phyloP scores from a whole-genome alignment of 2,797 vertebrate species.

The Siniperca undulata region DNA sequence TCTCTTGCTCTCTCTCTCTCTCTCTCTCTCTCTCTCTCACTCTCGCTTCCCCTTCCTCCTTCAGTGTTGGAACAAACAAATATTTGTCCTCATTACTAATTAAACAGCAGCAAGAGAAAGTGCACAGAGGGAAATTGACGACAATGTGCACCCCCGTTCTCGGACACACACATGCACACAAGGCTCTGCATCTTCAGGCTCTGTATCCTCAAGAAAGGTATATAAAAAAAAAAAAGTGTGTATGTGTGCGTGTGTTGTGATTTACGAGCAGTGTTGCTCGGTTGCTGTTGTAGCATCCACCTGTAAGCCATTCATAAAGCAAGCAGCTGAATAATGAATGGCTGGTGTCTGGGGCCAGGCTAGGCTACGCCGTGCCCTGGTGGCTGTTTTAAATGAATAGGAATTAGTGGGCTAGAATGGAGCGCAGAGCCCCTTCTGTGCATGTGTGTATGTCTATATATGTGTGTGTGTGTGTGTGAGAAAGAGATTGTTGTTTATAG shows the following conservation, averaged over 20 bases:
- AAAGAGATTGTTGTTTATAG: conserved; percentile 81
- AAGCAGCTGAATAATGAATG: conserved; percentile 98
- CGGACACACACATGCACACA: conserved; percentile 27
- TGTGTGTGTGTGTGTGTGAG: conserved; percentile 49
- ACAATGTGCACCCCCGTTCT: conserved; percentile 1
- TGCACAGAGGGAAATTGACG: conserved; percentile 87
- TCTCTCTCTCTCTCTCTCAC: background rate
- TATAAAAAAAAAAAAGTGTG: conserved; percentile 4
- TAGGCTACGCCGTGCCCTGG: conserved; percentile 84
- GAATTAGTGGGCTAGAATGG: conserved; percentile 91
- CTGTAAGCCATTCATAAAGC: conserved; percentile 99
- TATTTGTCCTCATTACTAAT: conserved; percentile 99
- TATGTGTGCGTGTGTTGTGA: conserved; percentile 81
- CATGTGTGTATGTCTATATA: conserved; percentile 30
- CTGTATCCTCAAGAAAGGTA: conserved; percentile 21
- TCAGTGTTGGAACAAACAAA: conserved; percentile 88
- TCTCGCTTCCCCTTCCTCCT: conserved; percentile 44
- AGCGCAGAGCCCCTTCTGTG: conserved; percentile 66
- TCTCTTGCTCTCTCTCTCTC: conserved; percentile 24
- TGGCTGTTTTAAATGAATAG: conserved; percentile 95
- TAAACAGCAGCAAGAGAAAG: conserved; percentile 86
- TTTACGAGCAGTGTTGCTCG: conserved; percentile 91
- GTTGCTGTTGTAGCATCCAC: conserved; percentile 89
- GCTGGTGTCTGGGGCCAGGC: conserved; percentile 75
- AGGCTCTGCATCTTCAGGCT: conserved; percentile 40